phyloP scores from a whole-genome alignment of 2,888 invertebrate genomes.

The Crocallis elinguaria region DNA sequence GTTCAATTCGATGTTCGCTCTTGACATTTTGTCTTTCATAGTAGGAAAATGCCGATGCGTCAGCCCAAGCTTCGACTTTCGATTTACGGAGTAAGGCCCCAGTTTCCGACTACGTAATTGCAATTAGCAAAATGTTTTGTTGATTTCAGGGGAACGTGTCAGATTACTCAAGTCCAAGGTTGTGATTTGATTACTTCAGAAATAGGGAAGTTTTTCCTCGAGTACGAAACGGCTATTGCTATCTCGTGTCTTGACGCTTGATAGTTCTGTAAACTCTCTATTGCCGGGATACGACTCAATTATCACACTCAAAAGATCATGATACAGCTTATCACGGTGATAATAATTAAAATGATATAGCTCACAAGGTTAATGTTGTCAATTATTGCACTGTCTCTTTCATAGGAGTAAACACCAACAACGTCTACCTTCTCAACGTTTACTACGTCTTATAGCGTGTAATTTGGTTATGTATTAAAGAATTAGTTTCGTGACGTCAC shows the following conservation, averaged over 20 bases:
- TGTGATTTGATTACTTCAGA: constrained; percentile 19
- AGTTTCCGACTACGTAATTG: constrained; percentile 34
- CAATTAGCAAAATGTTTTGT: constrained; percentile 33
- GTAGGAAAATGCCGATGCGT: too few relatives aligned
- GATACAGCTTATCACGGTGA: constrained; percentile 9
- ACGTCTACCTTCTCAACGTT: background rate
- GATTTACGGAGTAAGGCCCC: too few relatives aligned
- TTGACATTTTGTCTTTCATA: too few relatives aligned
- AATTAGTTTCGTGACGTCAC: too few relatives aligned
- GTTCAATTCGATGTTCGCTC: too few relatives aligned
- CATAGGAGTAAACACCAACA: constrained; percentile 4
- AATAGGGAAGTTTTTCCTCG: background rate
- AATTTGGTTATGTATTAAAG: too few relatives aligned
- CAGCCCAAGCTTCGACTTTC: too few relatives aligned
- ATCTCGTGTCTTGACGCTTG: background rate
- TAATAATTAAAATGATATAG: constrained; percentile 9
- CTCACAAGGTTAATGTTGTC: constrained; percentile 7
- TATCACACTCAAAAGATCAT: constrained; percentile 3
- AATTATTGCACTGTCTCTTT: constrained; percentile 4
- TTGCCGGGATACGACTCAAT: background rate
- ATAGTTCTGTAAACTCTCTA: background rate
- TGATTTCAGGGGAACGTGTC: constrained; percentile 25
- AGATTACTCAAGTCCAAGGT: constrained; percentile 29
- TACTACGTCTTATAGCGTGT: too few relatives aligned
- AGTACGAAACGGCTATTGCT: background rate